Evolutionary conservation across 2,797 vertebrate species (phyloP).

Genomic region (Thunnus albacares): DNA sequence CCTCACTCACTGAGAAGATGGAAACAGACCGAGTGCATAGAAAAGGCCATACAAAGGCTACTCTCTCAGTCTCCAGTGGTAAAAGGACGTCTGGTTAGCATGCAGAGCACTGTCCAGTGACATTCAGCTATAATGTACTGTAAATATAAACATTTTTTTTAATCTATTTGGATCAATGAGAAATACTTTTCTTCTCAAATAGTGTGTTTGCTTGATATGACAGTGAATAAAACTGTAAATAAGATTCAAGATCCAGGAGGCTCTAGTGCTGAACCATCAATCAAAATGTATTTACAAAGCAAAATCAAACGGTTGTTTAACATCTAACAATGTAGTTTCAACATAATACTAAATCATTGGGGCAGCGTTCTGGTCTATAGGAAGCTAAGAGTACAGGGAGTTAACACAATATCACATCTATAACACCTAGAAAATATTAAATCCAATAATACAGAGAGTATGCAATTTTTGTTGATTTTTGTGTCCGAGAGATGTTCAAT

Average conservation of each 20-base stretch:
- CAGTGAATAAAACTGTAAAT: slow-evolving; percentile 18
- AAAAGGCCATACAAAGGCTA: slow-evolving; percentile 57
- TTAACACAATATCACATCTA: neutral
- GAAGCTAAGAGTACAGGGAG: neutral
- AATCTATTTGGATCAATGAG: too few species aligned
- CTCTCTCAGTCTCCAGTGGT: slow-evolving; percentile 38
- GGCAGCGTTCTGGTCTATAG: neutral
- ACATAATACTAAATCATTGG: neutral
- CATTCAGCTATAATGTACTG: slow-evolving; percentile 7
- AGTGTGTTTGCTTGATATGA: slow-evolving; percentile 14
- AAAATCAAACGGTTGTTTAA: neutral
- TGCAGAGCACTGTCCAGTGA: slow-evolving; percentile 39
- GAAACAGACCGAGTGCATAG: slow-evolving; percentile 53
- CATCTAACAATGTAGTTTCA: neutral
- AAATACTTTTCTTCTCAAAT: slow-evolving; percentile 1
- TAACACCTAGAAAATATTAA: neutral
- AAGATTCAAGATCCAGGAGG: neutral
- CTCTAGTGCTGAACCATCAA: slow-evolving; percentile 3
- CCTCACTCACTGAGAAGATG: slow-evolving; percentile 28
- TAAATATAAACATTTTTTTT: neutral
- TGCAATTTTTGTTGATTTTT: too few species aligned
- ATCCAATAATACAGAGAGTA: too few species aligned
- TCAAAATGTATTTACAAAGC: neutral
- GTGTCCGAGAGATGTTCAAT: too few species aligned
- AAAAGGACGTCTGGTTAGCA: slow-evolving; percentile 45